Base-by-base conservation (phyloP, 2,113 vertebrate genomes). In the Hippolais icterina region DNA sequence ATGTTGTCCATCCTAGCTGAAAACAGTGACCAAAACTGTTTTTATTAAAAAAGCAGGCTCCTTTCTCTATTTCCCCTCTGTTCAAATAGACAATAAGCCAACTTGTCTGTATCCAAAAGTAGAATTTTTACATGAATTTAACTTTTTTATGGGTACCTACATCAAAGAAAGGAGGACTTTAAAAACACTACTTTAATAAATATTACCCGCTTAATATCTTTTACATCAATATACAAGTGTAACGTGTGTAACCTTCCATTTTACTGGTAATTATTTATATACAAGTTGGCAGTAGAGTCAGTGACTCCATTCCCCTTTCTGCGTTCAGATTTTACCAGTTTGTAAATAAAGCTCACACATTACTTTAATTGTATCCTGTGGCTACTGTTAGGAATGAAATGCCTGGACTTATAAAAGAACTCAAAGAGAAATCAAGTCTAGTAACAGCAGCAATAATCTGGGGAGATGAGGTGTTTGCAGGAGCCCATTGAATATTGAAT, bases 381-480 rank as follows among this genome's bases (percentile, higher is more conserved):
- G 2, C n/a, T 61, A 15, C 10, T 16, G 4, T 8, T 39, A 49
- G 13, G 46, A 91, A 91, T 52, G 35, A 87, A 82, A 79, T 2
- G 2, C 5, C 56, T 49, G 42, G 49, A 31, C 13, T 37, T 72
- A 44, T n/a, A 72, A 56, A 64, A 10, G 3, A 82, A 65, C 10
- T 69, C 54, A 63, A 61, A 72, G 17, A 72, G 37, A 91, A 76
- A 63, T 69, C 22, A 11, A 83, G 23, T 27, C 8, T 15, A 49
- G 11, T 33, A 74, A 81, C 4, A 54, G n/a, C 23, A 91, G 70
- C 6, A 44, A 42, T 27, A 15, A 5, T 19, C 9, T 29, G 19
- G 16, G 3, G 0, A 1, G 21, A 4, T 6, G 23, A 18, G 0
- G 8, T 28, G 6, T 65, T 87, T 71, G 24, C 25, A 80, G 83